Evolutionary conservation across 2,113 vertebrate species (phyloP).

Genomic region (Thalassarche chlororhynchos): DNA sequence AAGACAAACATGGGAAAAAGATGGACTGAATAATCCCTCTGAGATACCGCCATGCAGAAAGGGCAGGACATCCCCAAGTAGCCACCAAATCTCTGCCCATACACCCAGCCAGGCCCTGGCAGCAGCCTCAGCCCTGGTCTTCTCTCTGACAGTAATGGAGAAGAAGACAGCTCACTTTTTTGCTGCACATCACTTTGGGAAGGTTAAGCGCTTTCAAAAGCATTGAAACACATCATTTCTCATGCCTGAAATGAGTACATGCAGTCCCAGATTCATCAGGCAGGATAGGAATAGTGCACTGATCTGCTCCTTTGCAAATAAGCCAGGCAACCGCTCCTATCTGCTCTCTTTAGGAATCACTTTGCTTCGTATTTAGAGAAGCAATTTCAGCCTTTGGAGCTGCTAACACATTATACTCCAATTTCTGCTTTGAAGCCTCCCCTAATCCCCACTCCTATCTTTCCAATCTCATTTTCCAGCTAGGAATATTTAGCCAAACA

Average conservation of each 20-base stretch:
- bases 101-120: too few species aligned
- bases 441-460: conserved; percentile 13
- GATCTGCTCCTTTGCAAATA: background rate
- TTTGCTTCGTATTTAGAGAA: background rate
- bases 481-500: background rate
- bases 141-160: background rate
- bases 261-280: background rate
- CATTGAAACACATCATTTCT: background rate
- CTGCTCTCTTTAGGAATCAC: background rate
- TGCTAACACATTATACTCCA: background rate
- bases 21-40: rapidly evolving
- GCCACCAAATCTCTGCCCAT: background rate
- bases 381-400: background rate
- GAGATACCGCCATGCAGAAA: background rate
- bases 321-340: rapidly evolving
- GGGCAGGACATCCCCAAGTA: background rate
- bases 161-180: background rate
- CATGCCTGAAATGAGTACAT: background rate
- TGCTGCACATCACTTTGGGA: background rate
- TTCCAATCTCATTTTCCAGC: conserved; percentile 51
- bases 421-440: background rate
- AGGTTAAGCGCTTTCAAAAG: background rate
- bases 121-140: background rate
- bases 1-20: background rate
- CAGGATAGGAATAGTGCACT: background rate